Percentiles rank a stretch among this genome's conserved stretches.
Evolutionary conservation across 2,113 vertebrate genomes (phyloP).

Genomic region (Bambusicola thoracicus): DNA sequence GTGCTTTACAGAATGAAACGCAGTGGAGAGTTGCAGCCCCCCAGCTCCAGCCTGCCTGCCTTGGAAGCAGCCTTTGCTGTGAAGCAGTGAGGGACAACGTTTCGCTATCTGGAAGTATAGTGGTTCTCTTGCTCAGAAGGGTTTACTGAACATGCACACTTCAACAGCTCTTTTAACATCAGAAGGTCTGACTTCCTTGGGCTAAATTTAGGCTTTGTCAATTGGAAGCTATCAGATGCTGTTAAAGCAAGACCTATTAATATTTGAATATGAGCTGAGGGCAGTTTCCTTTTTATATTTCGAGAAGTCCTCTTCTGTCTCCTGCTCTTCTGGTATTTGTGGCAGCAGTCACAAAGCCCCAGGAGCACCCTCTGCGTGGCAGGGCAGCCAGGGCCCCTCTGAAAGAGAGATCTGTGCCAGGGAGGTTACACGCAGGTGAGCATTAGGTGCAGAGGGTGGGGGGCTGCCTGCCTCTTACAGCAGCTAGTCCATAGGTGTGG

Average conservation of each 20-base stretch:
- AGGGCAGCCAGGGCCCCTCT: not conserved
- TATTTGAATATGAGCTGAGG: slow-evolving; percentile 27
- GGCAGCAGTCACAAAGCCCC: not conserved
- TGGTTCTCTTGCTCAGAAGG: not conserved
- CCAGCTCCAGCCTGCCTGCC: not conserved
- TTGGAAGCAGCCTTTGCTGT: not conserved
- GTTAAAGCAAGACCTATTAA: slow-evolving; percentile 50
- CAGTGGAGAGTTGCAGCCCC: not conserved
- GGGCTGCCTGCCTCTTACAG: not conserved
- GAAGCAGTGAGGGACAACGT: not conserved
- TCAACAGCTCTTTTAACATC: not conserved
- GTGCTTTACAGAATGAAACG: not conserved
- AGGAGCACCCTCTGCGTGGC: not conserved
- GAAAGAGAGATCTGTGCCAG: not conserved
- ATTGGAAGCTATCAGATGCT: slow-evolving; percentile 25
- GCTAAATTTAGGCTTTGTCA: slow-evolving; percentile 50
- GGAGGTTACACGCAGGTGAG: not conserved
- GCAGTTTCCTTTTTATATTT: slow-evolving; percentile 12
- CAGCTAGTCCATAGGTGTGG: not conserved
- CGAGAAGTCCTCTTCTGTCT: not conserved
- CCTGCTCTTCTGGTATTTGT: not conserved
- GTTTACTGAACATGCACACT: not conserved
- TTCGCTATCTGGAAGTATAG: not conserved
- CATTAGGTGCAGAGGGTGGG: too few relatives aligned
- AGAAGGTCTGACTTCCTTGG: slow-evolving; percentile 5